Evolutionary conservation across 2,113 vertebrate species (phyloP).

Genomic region (Aspidoscelis tigris): DNA sequence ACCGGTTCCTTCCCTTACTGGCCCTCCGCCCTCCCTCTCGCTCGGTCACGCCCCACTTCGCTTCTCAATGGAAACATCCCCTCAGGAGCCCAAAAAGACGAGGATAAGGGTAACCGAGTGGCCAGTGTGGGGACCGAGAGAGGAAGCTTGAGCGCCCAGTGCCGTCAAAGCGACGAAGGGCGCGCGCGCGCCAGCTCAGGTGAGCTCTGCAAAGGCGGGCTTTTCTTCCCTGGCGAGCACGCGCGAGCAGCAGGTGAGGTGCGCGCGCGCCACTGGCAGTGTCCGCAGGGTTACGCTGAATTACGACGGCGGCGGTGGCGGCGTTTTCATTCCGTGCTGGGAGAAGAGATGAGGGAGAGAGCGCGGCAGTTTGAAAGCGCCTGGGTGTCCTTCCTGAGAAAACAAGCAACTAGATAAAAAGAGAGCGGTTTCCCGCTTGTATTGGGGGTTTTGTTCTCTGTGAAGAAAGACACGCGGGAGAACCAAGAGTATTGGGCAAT

Average conservation of each 20-base stretch:
- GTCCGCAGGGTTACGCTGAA: too few relatives aligned
- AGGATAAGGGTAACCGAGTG: neutral
- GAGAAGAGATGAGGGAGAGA: accelerated
- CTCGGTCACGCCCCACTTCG: constrained; percentile 20
- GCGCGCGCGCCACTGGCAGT: neutral
- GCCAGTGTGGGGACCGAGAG: constrained; percentile 23
- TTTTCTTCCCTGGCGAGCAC: neutral
- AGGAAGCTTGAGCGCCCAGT: too few relatives aligned
- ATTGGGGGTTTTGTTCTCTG: neutral
- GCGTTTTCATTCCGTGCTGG: too few relatives aligned
- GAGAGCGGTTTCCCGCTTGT: accelerated
- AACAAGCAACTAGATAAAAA: neutral
- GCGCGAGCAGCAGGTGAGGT: neutral
- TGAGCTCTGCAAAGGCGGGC: neutral
- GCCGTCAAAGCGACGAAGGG: too few relatives aligned
- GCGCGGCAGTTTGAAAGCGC: neutral
- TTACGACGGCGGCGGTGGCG: too few relatives aligned
- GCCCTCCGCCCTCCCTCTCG: neutral
- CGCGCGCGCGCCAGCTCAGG: neutral
- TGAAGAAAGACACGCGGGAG: neutral
- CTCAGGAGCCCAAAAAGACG: constrained; percentile 67
- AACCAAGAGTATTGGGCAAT: neutral
- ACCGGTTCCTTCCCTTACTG: neutral
- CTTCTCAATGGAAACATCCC: constrained; percentile 66
- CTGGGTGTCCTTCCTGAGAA: too few relatives aligned